Evolutionary conservation across 2,113 vertebrate genomes (phyloP).

Genomic region (Corapipo altera): DNA sequence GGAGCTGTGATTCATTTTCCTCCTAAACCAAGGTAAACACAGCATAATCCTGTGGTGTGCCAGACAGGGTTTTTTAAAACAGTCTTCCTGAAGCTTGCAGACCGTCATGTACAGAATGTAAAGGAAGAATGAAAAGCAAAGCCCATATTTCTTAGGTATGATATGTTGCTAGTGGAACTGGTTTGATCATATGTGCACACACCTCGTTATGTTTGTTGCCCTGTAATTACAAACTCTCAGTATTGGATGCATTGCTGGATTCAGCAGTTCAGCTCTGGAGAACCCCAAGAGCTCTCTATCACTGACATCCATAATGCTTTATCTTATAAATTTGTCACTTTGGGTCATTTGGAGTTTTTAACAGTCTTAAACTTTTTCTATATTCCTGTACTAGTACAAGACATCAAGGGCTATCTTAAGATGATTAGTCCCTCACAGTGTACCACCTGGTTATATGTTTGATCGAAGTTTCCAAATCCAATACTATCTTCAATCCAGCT

Average conservation of each 20-base stretch:
- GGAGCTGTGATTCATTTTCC: neutral
- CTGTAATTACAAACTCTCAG: neutral
- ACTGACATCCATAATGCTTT: neutral
- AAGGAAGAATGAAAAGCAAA: neutral
- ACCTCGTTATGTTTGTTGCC: neutral
- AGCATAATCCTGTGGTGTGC: neutral
- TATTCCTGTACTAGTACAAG: neutral
- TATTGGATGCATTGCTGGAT: neutral
- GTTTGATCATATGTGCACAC: neutral
- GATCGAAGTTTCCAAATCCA: neutral
- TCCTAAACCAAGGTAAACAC: neutral
- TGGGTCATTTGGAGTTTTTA: neutral
- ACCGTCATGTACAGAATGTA: neutral
- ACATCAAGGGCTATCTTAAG: neutral
- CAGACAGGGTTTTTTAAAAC: neutral
- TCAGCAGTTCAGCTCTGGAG: neutral
- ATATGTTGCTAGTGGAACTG: neutral
- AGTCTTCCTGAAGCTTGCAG: neutral
- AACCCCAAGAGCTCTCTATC: neutral
- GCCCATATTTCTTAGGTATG: neutral
- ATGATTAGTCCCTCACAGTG: neutral
- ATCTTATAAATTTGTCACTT: neutral
- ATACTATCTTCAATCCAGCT: neutral
- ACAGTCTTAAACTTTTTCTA: neutral
- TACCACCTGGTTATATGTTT: neutral